phyloP scores from a whole-genome alignment of 2,888 invertebrate species.

The Chloroclystis v-ata region DNA sequence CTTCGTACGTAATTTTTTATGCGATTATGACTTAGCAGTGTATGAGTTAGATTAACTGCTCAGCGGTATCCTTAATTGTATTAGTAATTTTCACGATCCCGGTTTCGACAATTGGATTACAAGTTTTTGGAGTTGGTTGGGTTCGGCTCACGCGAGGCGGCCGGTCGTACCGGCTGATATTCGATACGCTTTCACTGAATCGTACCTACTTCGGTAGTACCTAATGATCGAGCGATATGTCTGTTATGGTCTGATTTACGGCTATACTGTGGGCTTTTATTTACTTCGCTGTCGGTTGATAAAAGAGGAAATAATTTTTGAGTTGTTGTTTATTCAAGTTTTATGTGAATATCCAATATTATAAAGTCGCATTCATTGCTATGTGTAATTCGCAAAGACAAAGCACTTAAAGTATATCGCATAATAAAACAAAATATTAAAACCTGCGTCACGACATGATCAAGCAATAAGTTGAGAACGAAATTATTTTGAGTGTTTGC shows the following conservation, averaged over 20 bases:
- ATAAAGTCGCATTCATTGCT: too few species aligned
- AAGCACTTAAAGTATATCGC: background rate
- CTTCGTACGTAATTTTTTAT: background rate
- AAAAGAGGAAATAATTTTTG: background rate
- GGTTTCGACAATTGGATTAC: constrained; percentile 55
- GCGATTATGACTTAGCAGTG: constrained; percentile 12
- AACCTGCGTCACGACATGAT: constrained; percentile 15
- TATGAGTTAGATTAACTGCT: constrained; percentile 20
- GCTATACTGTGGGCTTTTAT: constrained; percentile 3
- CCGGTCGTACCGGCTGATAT: constrained; percentile 32
- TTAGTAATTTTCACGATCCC: constrained; percentile 45
- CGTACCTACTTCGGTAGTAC: background rate
- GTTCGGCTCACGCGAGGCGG: constrained; percentile 44
- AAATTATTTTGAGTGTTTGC: constrained; percentile 14
- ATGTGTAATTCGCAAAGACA: too few species aligned
- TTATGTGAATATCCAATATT: too few species aligned
- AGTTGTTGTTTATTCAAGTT: background rate
- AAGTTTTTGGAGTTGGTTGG: constrained; percentile 57
- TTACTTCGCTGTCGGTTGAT: background rate
- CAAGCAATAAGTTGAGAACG: constrained; percentile 10
- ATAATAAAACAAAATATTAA: constrained; percentile 8
- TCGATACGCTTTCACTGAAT: constrained; percentile 19
- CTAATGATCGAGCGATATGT: constrained; percentile 11
- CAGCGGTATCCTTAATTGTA: constrained; percentile 40
- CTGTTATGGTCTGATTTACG: constrained; percentile 5